These are phyloP conservation scores for Pardalotus punctatus DNA, from an alignment of 2,113 vertebrate species.

Conservation along the genomic window DNA sequence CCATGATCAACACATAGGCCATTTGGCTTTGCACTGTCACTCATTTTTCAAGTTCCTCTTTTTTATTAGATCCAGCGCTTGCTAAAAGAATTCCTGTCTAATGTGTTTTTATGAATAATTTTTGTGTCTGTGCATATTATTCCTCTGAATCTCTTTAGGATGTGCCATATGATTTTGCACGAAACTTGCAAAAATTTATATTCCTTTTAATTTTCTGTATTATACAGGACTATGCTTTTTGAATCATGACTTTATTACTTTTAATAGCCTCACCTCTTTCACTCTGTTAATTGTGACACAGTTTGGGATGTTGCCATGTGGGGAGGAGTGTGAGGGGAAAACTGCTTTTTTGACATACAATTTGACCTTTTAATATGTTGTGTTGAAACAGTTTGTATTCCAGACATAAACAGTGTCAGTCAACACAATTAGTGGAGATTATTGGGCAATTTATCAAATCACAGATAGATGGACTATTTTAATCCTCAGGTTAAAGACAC, in stretches of 20 bases:
- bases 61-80: neutral
- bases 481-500: neutral
- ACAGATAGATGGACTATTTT: neutral
- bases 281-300: neutral
- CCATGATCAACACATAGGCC: neutral
- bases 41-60: neutral
- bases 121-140: neutral
- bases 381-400: neutral
- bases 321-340: neutral
- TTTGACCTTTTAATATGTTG: neutral
- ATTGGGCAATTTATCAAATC: neutral
- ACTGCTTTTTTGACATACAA: neutral
- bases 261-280: neutral
- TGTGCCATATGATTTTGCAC: neutral
- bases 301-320: neutral
- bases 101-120: neutral
- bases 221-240: neutral
- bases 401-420: neutral
- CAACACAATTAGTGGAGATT: neutral
- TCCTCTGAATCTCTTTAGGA: neutral
- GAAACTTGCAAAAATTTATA: neutral
- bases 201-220: neutral
- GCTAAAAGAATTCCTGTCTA: neutral
- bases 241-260: neutral
- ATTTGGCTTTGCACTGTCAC: neutral